phyloP scores from a whole-genome alignment of 2,888 invertebrate genomes.

The Frankliniella intonsa region DNA sequence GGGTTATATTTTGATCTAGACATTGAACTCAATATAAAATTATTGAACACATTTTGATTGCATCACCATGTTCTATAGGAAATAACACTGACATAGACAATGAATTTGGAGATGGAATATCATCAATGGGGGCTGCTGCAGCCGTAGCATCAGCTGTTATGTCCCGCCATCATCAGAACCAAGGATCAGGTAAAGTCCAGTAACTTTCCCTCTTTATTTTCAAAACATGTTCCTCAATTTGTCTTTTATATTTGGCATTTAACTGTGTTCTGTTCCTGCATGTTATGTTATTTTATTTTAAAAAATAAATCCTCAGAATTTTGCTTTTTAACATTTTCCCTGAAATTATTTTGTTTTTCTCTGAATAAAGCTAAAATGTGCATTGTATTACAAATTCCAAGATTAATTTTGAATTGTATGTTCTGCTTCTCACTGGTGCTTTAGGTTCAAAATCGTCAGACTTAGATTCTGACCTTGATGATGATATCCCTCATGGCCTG shows the following conservation, averaged over 20 bases:
- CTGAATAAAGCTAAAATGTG: too few species aligned
- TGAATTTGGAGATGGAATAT: neutral
- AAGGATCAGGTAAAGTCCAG: neutral
- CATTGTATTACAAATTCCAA: too few species aligned
- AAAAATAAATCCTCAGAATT: too few species aligned
- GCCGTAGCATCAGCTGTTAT: neutral
- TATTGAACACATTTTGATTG: neutral
- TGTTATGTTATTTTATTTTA: too few species aligned
- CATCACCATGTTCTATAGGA: neutral
- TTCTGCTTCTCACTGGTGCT: neutral
- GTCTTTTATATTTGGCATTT: neutral
- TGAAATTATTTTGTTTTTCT: too few species aligned
- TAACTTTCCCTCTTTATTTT: neutral
- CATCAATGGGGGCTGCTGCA: constrained; percentile 3
- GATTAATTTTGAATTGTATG: neutral
- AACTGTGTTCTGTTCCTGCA: neutral
- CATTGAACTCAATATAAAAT: neutral
- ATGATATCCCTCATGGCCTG: neutral
- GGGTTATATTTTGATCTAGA: neutral
- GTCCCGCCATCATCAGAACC: constrained; percentile 7
- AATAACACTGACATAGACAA: neutral
- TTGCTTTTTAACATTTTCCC: too few species aligned
- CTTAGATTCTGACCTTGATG: constrained; percentile 12
- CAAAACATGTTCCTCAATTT: neutral
- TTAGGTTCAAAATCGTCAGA: constrained; percentile 7